Percentiles rank a stretch among this genome's conserved stretches.
Evolutionary conservation across 30 jellyfish, hydroid and myxozoan genomes (phyloP).

Genomic region (Pseudorhiza aurosa): DNA sequence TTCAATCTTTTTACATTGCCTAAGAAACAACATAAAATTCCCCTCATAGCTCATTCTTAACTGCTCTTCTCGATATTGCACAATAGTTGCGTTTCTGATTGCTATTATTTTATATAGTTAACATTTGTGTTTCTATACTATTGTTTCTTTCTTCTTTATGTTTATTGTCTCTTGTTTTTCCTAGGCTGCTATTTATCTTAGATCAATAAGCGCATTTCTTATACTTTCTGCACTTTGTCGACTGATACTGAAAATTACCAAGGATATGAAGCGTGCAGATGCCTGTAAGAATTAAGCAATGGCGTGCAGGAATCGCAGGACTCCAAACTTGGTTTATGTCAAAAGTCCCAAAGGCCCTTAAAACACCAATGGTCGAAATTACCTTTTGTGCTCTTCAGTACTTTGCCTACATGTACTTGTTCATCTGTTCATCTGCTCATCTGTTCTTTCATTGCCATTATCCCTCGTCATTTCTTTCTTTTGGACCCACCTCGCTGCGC

Average conservation of each 20-base stretch:
- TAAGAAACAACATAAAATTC: constrained; percentile 21
- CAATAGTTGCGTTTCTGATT: background rate
- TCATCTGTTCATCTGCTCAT: constrained; percentile 7
- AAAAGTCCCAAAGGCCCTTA: constrained; percentile 37
- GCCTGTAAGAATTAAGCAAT: constrained; percentile 39
- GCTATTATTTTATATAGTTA: background rate
- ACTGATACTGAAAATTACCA: constrained; percentile 8
- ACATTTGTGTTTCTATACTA: background rate
- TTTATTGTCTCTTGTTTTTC: constrained; percentile 10
- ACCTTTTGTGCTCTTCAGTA: background rate
- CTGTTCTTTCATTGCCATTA: constrained; percentile 31
- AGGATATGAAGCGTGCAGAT: constrained; percentile 32
- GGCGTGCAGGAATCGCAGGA: constrained; percentile 67
- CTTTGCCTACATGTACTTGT: constrained; percentile 17
- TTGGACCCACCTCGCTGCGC: constrained; percentile 39
- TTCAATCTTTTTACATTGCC: constrained; percentile 1
- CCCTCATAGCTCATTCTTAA: constrained; percentile 38
- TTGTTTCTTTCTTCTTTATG: background rate
- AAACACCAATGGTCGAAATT: constrained; percentile 21
- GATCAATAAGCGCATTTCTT: constrained; percentile 1
- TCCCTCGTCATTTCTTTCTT: constrained; percentile 23
- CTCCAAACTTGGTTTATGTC: constrained; percentile 18
- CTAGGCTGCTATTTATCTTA: constrained; percentile 25
- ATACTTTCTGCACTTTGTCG: constrained; percentile 19
- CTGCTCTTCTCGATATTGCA: constrained; percentile 19